phyloP scores from a whole-genome alignment of 2,888 invertebrate genomes.

The Omphaloscelis lunosa region DNA sequence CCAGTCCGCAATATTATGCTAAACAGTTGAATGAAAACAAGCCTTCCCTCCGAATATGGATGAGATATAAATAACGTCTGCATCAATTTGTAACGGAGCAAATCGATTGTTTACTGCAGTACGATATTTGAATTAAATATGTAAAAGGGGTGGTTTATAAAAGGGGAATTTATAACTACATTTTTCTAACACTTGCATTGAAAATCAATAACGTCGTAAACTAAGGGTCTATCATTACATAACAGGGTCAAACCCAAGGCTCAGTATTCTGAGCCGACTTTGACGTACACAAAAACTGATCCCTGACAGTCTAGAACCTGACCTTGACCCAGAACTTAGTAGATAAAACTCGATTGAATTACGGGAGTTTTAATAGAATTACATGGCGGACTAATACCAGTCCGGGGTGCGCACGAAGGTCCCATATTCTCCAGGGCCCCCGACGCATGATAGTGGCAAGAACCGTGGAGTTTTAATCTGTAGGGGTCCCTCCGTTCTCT shows the following conservation, averaged over 20 bases:
- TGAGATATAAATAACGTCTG: constrained; percentile 14
- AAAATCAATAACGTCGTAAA: constrained; percentile 1
- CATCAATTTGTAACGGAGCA: constrained; percentile 23
- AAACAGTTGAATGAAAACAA: constrained; percentile 35
- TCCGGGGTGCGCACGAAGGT: background rate
- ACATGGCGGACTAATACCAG: too few relatives aligned
- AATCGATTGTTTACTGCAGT: constrained; percentile 50
- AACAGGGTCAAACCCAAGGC: background rate
- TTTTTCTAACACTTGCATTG: background rate
- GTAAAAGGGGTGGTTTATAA: constrained; percentile 13
- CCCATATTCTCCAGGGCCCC: background rate
- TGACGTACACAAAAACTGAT: background rate
- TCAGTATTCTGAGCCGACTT: background rate
- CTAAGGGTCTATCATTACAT: background rate
- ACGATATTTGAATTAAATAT: constrained; percentile 23
- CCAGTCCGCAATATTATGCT: constrained; percentile 20
- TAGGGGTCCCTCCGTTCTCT: too few relatives aligned
- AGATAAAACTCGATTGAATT: background rate
- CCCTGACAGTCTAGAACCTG: background rate
- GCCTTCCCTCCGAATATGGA: constrained; percentile 12
- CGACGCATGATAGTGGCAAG: background rate
- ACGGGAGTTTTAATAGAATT: too few relatives aligned
- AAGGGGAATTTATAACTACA: background rate
- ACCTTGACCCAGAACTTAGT: background rate
- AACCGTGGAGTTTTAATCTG: background rate